Conservation (phyloP, 2,797 vertebrate species). For the Dromococcyx pavoninus region DNA sequence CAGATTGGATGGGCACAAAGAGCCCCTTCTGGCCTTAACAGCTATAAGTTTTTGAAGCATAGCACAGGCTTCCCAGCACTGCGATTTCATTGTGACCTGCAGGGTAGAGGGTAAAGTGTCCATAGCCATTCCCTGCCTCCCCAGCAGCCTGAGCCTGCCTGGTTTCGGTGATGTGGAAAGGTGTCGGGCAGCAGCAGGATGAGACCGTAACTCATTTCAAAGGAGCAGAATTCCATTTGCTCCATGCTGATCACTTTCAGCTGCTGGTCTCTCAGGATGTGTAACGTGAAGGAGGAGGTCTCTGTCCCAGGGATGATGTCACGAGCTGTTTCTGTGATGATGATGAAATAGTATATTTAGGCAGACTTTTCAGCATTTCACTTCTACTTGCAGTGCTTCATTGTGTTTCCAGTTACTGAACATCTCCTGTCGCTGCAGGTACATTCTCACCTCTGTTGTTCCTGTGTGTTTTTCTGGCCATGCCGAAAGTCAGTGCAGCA, state of each 20-base stretch:
- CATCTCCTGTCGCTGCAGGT: neutral
- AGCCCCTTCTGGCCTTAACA: neutral
- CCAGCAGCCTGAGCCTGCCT: neutral
- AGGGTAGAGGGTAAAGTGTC: neutral
- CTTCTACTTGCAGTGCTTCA: neutral
- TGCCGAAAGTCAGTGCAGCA: neutral
- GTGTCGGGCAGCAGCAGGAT: neutral
- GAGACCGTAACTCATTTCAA: neutral
- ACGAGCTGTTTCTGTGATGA: neutral
- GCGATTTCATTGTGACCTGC: neutral
- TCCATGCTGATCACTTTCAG: neutral
- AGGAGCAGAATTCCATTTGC: neutral
- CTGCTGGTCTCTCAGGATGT: fast-evolving
- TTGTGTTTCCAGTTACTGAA: neutral
- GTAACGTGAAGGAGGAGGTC: neutral
- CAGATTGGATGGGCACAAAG: neutral
- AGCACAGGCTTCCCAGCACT: neutral
- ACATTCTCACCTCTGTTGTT: neutral
- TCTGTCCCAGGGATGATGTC: neutral
- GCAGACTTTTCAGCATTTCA: neutral
- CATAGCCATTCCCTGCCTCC: neutral
- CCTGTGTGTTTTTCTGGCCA: neutral
- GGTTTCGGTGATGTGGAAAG: neutral
- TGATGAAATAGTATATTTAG: neutral
- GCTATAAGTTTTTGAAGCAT: neutral